Evolutionary conservation across 37 sponge, comb jelly and placozoan species (phyloP), one percentile per base, ranked within the genome.

Genomic region (Amphimedon queenslandica): DNA sequence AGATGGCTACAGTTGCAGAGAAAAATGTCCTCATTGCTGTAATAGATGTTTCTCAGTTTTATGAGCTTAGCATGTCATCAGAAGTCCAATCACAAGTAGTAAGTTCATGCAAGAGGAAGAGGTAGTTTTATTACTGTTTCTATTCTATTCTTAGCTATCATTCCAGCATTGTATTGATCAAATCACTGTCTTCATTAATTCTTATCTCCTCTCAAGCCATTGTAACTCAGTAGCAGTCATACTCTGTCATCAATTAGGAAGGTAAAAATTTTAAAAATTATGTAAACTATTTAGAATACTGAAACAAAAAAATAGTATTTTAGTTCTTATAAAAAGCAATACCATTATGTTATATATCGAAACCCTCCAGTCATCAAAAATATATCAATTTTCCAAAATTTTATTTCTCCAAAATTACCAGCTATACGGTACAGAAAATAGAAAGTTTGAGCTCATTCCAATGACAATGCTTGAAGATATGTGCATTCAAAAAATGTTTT

Each of bases 211-310:
- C 57, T 27, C 80, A 33, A 63, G 63, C 38, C 86, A 81, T 20
- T 41, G 63, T 16, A 80, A 93, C 69, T 58, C 60, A 13, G 53
- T 93, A 3, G 90, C 87, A 13, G 77, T 93, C 38, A 69, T 82
- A 38, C 35, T 90, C 4, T 66, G 81, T 30, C 90, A 90, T 28
- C 90, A 84, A 40, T 65, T 66, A 16, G 90, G 85, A 66, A 90
- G 90, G 90, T 90, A 68, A 1, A 55, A 1, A 8, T 18, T 18
- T 47, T 47, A 47, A 47, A 18, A 47, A 8, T 18, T 47, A 18
- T 47, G 8, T 47, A 47, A 13, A n/a, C n/a, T n/a, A n/a, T n/a
- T n/a, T n/a, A n/a, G n/a, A n/a, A n/a, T n/a, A n/a, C n/a, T n/a
- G n/a, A n/a, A n/a, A n/a, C n/a, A n/a, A n/a, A n/a, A n/a, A n/a